Base-by-base conservation (phyloP, 1,140 invertebrate species). In the Pachypeltis micranthus region DNA sequence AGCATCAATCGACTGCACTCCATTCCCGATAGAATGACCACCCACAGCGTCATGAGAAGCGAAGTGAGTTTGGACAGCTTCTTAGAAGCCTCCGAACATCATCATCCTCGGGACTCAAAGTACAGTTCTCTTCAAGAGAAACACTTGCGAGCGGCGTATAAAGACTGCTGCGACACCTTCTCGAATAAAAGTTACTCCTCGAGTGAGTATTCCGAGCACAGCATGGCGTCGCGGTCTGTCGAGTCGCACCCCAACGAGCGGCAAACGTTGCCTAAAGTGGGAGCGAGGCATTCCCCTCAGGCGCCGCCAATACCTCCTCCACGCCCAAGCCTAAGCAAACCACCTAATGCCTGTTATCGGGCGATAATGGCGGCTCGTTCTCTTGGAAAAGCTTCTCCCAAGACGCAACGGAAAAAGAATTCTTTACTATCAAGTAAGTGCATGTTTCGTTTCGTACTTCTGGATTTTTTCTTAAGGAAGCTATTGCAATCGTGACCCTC, bases 391-490 rank as follows among this genome's bases (percentile, higher is more conserved):
- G 74, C 74, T 55, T 74, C 74, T 7, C 78, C 77, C 0, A 74
- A 73, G 67, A 75, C 74, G 10, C 70, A 81, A 2, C 78, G 84
- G 74, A 83, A 89, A 77, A 83, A 83, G 71, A 72, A 87, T 70
- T 82, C 82, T 7, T 76, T 88, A 26, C 74, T 88, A 47, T 80
- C 83, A 62, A 88, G 84, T 86, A 72, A 79, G 79, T 79, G 63
- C 21, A n/a, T n/a, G n/a, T n/a, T n/a, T n/a, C n/a, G n/a, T n/a
- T n/a, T n/a, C n/a, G n/a, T n/a, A n/a, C n/a, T n/a, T n/a, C n/a
- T n/a, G n/a, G n/a, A n/a, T n/a, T n/a, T n/a, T n/a, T n/a, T n/a
- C n/a, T n/a, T n/a, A n/a, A n/a, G n/a, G n/a, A n/a, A n/a, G n/a
- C n/a, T n/a, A n/a, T n/a, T n/a, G n/a, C n/a, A n/a, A n/a, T n/a